Percentiles rank a stretch among this genome's conserved stretches.
phyloP scores from a whole-genome alignment of 1,140 invertebrate species.

The Orussus abietinus region DNA sequence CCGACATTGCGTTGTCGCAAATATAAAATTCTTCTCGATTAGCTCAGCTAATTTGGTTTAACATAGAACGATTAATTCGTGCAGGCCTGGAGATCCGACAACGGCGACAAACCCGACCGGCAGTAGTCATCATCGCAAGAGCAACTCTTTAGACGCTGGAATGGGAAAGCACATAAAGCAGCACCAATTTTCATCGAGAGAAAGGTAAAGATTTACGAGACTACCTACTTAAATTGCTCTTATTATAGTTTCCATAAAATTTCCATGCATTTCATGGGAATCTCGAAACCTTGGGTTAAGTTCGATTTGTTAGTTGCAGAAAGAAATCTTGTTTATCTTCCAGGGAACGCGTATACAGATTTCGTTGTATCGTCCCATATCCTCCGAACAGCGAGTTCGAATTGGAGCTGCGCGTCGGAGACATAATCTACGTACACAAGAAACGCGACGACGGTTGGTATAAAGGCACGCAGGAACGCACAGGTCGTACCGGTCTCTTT shows the following conservation, averaged over 20 bases:
- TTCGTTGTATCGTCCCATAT: constrained; percentile 88
- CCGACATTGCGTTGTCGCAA: no score
- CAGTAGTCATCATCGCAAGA: constrained; percentile 68
- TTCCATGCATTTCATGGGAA: no score
- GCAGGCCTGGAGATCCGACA: constrained; percentile 2
- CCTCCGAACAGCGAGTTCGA: constrained; percentile 94
- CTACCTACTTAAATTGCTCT: no score
- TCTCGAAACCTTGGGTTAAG: not conserved
- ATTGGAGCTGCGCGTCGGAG: constrained; percentile 82
- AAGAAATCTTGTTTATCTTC: constrained; percentile 16
- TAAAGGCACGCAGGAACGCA: constrained; percentile 86
- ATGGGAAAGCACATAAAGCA: constrained; percentile 52
- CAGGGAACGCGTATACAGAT: constrained; percentile 58
- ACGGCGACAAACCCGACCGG: no score
- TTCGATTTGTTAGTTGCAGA: constrained; percentile 7
- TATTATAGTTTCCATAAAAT: no score
- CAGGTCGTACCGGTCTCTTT: constrained; percentile 87
- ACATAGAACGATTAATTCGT: not conserved
- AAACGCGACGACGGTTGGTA: constrained; percentile 95
- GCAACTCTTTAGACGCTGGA: constrained; percentile 72
- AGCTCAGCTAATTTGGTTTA: no score
- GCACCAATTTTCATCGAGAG: constrained; percentile 56
- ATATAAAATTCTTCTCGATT: no score
- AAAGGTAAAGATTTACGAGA: no score
- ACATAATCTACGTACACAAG: constrained; percentile 87